Base-by-base conservation (phyloP, 2,888 invertebrate species). In the Drosophila testacea region DNA sequence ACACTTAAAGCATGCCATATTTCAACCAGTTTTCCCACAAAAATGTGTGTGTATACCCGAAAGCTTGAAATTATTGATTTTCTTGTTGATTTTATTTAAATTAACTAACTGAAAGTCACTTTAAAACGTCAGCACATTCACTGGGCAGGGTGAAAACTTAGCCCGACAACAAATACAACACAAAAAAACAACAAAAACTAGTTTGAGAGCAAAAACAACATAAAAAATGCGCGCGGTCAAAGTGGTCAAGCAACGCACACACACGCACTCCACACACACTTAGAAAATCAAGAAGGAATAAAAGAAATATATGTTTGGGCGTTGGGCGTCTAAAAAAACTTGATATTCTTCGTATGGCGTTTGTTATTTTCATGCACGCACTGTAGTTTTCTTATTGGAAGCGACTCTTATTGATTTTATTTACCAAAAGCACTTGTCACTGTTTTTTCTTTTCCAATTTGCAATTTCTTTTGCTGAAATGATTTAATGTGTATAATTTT, bases 161-260 rank as follows among this genome's bases (percentile, higher is more conserved):
- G 48, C 47, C 52, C 63, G 57, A 65, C 28, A 63, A 55, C 47
- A 68, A 66, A 47, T 22, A 22, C 22, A 22, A 22, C 22, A 22
- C 22, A 7, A 60, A 16, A 42, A 41, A 62, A 55, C 54, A 55
- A 63, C 48, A 66, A 73, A 83, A 87, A 84, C 75, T 77, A 73
- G 85, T 89, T 85, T 87, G 32, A 60, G 63, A 60, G 56, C 51
- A 75, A 70, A 77, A 71, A 68, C 62, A 77, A 77, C 65, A 80
- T 54, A 42, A 83, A 88, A 82, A 82, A 83, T 79, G 73, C 86
- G 90, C 89, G 87, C 79, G 87, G 76, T 74, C 72, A 84, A 90
- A 86, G 90, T 88, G 81, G 87, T 89, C 83, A 89, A 89, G 83
- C 89, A 83, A 90, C 88, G 89, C 83, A 52, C 0, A 9, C 10